These are phyloP conservation scores for Takifugu rubripes DNA, from an alignment of 2,797 vertebrate species.

Conservation along the genomic window DNA sequence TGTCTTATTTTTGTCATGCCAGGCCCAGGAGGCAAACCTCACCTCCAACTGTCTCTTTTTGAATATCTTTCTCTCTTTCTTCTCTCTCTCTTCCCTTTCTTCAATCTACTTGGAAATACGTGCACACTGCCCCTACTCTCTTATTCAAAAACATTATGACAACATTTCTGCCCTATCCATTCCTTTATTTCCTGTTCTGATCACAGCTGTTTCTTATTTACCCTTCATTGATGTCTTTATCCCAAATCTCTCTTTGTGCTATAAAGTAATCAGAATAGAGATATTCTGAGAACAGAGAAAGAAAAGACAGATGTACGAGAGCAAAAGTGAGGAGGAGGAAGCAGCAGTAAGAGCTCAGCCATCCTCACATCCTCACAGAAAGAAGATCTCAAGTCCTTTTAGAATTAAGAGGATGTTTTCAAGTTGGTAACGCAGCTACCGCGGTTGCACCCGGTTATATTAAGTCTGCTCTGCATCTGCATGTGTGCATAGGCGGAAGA, in stretches of 20 bases:
- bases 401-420: constrained; percentile 38
- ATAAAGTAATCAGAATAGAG: no score
- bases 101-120: neutral
- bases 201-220: neutral
- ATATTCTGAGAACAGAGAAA: neutral
- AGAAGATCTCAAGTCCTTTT: constrained; percentile 29
- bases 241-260: no score
- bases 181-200: constrained; percentile 2
- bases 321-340: constrained; percentile 15
- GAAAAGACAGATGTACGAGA: constrained; percentile 11
- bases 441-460: constrained; percentile 1
- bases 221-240: constrained; percentile 1
- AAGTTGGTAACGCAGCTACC: constrained; percentile 18
- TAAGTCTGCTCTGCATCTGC: neutral
- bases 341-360: constrained; percentile 12
- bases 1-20: constrained; percentile 43
- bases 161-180: neutral
- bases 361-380: constrained; percentile 1
- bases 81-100: constrained; percentile 20
- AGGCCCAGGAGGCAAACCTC: constrained; percentile 39
- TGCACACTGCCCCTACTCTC: neutral
- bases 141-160: no score
- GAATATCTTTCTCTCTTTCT: constrained; percentile 37
- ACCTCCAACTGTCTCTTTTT: constrained; percentile 39
- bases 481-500: constrained; percentile 2